Base-by-base conservation (phyloP, 2,888 invertebrate genomes). In the Horisme vitalbata region DNA sequence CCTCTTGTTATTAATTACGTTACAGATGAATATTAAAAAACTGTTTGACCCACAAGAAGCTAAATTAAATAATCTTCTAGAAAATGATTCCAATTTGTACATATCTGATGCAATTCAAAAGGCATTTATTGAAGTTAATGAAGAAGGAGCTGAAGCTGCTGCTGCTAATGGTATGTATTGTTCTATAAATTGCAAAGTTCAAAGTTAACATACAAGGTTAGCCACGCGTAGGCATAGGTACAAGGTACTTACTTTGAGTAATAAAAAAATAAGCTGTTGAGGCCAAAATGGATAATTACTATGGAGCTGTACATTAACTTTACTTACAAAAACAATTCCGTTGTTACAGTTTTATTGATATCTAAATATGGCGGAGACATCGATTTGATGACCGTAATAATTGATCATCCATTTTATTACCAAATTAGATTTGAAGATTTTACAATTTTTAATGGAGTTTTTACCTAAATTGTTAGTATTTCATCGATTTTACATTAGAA, bases 141-240 rank as follows among this genome's bases (percentile, higher is more conserved):
- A 97, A 75, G 94, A 96, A 70, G 97, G 97, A 0, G 93, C 95
- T 6, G 96, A 96, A 75, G 95, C 95, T 1, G 93, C 95, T 33
- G 95, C 95, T 21, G 95, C 94, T 12, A 96, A 95, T 55, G 94
- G 96, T 95, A 87, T 91, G 91, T 27, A 27, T n/a, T n/a, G n/a
- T n/a, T n/a, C n/a, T n/a, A n/a, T n/a, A n/a, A n/a, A n/a, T n/a
- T n/a, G n/a, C n/a, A n/a, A n/a, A n/a, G n/a, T n/a, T n/a, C n/a
- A n/a, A n/a, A n/a, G n/a, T n/a, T n/a, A n/a, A n/a, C n/a, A n/a
- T n/a, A n/a, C n/a, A n/a, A n/a, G n/a, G n/a, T n/a, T n/a, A n/a
- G n/a, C n/a, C n/a, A n/a, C n/a, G n/a, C n/a, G n/a, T n/a, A n/a
- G n/a, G n/a, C n/a, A n/a, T n/a, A n/a, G n/a, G n/a, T n/a, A n/a